Evolutionary conservation across 2,113 vertebrate genomes (phyloP).

Genomic region (Sinosuthora webbiana): DNA sequence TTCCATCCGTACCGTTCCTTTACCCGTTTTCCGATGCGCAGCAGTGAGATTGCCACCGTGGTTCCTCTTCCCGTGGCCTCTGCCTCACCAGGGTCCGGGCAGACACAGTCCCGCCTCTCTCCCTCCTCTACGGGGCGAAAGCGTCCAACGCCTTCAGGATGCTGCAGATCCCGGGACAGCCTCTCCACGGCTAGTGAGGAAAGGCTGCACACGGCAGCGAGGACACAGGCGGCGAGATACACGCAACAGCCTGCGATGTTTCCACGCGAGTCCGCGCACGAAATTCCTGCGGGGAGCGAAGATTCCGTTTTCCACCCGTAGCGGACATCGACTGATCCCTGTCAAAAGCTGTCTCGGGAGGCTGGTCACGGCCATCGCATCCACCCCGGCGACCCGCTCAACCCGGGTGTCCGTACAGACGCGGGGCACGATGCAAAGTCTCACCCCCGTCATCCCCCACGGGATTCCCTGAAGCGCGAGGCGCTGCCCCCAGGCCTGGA

Average conservation of each 20-base stretch:
- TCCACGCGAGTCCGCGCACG: background rate
- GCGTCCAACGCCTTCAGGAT: rapidly evolving
- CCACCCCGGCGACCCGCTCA: background rate
- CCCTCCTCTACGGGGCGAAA: background rate
- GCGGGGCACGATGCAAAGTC: background rate
- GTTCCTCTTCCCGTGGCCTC: background rate
- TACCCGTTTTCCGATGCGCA: background rate
- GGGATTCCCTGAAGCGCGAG: background rate
- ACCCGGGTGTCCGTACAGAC: background rate
- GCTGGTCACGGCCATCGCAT: background rate
- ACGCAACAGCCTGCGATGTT: rapidly evolving
- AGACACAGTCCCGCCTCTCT: too few species aligned
- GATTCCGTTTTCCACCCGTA: background rate
- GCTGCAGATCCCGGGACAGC: too few species aligned
- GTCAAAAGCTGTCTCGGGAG: background rate
- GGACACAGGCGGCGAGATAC: too few species aligned
- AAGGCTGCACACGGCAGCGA: background rate
- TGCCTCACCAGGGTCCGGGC: background rate
- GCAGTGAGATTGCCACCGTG: background rate
- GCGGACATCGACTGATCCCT: background rate
- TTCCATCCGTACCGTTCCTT: background rate
- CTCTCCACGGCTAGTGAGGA: background rate
- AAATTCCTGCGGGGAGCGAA: background rate
- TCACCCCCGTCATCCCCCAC: rapidly evolving
- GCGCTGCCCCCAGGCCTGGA: background rate